phyloP scores from a whole-genome alignment of 2,888 invertebrate species.

The Holacanthella duospinosa region DNA sequence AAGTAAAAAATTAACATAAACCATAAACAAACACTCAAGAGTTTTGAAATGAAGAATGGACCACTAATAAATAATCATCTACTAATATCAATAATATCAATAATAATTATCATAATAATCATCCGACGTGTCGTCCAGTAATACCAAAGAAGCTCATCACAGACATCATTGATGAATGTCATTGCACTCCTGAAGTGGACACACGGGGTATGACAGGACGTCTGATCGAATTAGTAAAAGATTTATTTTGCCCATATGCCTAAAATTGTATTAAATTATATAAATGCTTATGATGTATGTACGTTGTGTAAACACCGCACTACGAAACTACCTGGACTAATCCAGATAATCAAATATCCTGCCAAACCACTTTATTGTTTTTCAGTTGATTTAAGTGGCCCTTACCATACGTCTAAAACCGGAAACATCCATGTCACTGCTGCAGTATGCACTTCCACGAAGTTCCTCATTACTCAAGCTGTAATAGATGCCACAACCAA shows the following conservation, averaged over 20 bases:
- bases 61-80: background rate
- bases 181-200: background rate
- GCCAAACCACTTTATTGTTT: background rate
- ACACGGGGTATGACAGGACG: background rate
- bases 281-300: background rate
- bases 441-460: background rate
- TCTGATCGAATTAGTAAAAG: background rate
- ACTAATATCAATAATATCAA: no score
- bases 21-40: background rate
- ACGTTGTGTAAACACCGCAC: background rate
- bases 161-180: background rate
- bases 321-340: background rate
- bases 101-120: no score
- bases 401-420: background rate
- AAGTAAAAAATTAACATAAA: background rate
- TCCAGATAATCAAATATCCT: background rate
- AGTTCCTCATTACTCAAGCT: background rate
- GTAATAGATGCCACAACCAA: background rate
- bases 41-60: background rate
- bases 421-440: background rate
- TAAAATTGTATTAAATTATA: background rate
- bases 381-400: background rate
- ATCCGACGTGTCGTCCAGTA: background rate
- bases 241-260: background rate
- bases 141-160: background rate